Evolutionary conservation across 1,140 invertebrate genomes (phyloP).

Genomic region (Aphelinus certus): DNA sequence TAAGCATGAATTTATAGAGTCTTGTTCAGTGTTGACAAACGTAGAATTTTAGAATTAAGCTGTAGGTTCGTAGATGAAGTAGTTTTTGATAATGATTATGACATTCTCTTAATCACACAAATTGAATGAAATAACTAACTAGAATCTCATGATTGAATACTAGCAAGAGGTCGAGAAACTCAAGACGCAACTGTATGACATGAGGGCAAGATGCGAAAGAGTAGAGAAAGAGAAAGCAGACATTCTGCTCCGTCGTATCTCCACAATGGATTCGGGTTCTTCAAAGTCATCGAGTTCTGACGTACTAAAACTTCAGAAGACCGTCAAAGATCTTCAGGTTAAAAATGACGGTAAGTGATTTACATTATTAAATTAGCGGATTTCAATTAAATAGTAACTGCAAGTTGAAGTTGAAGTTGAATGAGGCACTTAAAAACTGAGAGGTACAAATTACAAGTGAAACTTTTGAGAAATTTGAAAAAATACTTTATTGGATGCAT

Average conservation of each 20-base stretch:
- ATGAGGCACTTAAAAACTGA: too few species aligned
- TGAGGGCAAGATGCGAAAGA: slow-evolving; percentile 76
- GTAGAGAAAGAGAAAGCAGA: slow-evolving; percentile 89
- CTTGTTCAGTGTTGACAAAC: too few species aligned
- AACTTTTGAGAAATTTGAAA: too few species aligned
- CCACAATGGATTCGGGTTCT: slow-evolving; percentile 79
- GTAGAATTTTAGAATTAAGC: too few species aligned
- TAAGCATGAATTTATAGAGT: background rate
- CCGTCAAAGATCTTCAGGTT: slow-evolving; percentile 80
- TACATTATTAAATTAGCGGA: too few species aligned
- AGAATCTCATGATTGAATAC: slow-evolving; percentile 34
- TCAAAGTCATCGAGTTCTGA: slow-evolving; percentile 72
- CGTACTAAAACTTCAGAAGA: slow-evolving; percentile 81
- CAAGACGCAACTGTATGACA: slow-evolving; percentile 71
- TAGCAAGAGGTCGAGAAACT: slow-evolving; percentile 76
- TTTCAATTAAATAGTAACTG: too few species aligned
- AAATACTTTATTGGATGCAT: too few species aligned
- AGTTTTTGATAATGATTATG: slow-evolving; percentile 56
- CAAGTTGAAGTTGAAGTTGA: too few species aligned
- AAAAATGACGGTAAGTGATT: slow-evolving; percentile 77
- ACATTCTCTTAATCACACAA: slow-evolving; percentile 9
- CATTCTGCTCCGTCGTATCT: slow-evolving; percentile 78
- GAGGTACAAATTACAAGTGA: too few species aligned
- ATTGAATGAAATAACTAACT: slow-evolving; percentile 53
- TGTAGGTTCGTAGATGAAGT: background rate